phyloP scores from a whole-genome alignment of 2,113 vertebrate genomes.

The Bufo bufo region DNA sequence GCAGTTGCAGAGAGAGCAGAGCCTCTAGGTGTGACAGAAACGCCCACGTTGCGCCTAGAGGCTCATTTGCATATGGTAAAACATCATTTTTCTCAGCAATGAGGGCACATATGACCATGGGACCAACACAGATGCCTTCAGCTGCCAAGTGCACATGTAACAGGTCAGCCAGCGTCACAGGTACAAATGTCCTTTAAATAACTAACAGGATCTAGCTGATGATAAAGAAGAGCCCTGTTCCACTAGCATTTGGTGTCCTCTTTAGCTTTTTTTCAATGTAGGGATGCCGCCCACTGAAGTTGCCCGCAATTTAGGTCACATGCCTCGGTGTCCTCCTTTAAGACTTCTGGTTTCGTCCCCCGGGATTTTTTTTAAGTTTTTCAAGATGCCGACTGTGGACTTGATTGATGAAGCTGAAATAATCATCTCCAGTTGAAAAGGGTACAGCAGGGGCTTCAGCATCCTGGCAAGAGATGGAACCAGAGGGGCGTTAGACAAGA shows the following conservation, averaged over 20 bases:
- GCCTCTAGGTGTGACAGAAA: no score
- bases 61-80: no score
- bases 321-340: background rate
- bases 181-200: background rate
- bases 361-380: slow-evolving; percentile 50
- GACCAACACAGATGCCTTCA: no score
- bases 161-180: no score
- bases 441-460: background rate
- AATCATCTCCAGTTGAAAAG: slow-evolving; percentile 64
- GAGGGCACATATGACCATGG: no score
- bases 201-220: background rate
- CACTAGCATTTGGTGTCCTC: background rate
- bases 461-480: slow-evolving; percentile 33
- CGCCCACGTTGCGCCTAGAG: no score
- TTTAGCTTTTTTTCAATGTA: background rate
- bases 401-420: slow-evolving; percentile 70
- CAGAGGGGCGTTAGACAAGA: background rate
- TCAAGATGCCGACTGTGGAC: slow-evolving; percentile 66
- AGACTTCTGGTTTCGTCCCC: slow-evolving; percentile 37
- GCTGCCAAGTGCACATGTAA: no score
- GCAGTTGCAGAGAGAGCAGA: no score
- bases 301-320: background rate
- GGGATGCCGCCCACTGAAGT: background rate
- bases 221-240: background rate
- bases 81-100: no score